Conservation (phyloP, 2,888 invertebrate genomes). For the Schizotus pectinicornis region DNA sequence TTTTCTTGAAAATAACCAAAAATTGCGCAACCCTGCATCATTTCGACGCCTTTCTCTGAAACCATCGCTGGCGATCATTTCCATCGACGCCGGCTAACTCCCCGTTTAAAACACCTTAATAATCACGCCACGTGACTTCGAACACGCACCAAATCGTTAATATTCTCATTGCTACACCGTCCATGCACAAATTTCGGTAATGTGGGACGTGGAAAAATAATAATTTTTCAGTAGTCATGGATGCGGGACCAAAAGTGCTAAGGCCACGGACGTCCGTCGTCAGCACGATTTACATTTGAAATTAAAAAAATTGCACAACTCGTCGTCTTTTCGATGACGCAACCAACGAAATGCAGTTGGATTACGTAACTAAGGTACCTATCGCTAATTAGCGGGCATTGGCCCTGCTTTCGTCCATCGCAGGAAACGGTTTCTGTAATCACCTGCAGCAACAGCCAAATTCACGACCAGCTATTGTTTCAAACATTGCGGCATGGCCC, state of each 20-base stretch:
- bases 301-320: slow-evolving; percentile 10
- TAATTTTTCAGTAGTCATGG: no score
- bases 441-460: no score
- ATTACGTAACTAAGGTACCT: slow-evolving; percentile 1
- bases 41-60: slow-evolving; percentile 16
- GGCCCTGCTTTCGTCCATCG: slow-evolving; percentile 16
- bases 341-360: background rate
- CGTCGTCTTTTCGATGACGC: background rate
- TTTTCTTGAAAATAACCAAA: slow-evolving; percentile 12
- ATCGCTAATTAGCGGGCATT: slow-evolving; percentile 17
- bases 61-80: background rate
- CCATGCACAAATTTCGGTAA: no score
- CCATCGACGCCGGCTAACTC: slow-evolving; percentile 1
- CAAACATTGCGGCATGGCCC: no score
- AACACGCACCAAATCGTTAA: slow-evolving; percentile 10
- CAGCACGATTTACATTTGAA: no score
- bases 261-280: slow-evolving; percentile 7
- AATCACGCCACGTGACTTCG: slow-evolving; percentile 16
- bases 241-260: slow-evolving; percentile 3
- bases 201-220: no score
- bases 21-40: slow-evolving; percentile 23
- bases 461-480: no score
- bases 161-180: no score
- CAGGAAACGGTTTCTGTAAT: background rate
- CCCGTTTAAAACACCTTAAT: slow-evolving; percentile 10